Evolutionary conservation across 2,797 vertebrate species (phyloP).

Genomic region (Anolis apletophallus): DNA sequence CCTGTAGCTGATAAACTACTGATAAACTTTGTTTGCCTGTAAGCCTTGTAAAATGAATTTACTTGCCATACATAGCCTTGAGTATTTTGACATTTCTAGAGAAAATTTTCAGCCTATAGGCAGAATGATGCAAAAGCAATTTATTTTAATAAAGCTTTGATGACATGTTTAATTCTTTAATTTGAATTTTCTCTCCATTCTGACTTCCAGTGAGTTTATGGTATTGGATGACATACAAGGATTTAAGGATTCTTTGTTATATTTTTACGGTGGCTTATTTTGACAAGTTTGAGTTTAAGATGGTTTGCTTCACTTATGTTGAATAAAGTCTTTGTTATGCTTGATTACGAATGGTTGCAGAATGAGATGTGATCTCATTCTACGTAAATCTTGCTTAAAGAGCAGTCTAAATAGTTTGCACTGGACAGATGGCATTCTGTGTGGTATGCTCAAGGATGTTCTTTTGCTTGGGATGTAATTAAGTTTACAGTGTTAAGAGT

Average conservation of each 20-base stretch:
- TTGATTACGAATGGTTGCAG: slow-evolving; percentile 31
- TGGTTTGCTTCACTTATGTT: background rate
- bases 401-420: background rate
- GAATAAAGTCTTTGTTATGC: slow-evolving; percentile 28
- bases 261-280: slow-evolving; percentile 12
- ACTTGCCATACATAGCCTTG: background rate
- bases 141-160: background rate
- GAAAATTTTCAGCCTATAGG: background rate
- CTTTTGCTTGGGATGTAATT: slow-evolving; percentile 55
- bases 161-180: background rate
- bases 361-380: background rate
- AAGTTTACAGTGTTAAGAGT: slow-evolving; percentile 31
- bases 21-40: background rate
- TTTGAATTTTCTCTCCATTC: background rate
- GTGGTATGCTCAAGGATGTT: slow-evolving; percentile 37
- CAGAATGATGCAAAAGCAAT: background rate
- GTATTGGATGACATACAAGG: background rate
- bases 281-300: slow-evolving; percentile 26
- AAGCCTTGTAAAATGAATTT: background rate
- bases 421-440: slow-evolving; percentile 43
- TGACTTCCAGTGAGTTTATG: background rate
- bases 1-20: background rate
- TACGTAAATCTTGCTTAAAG: slow-evolving; percentile 18
- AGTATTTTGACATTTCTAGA: background rate
- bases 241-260: background rate